Evolutionary conservation across 2,888 invertebrate species (phyloP), one percentile per base, ranked within the genome.

Genomic region (Apodemia zela): DNA sequence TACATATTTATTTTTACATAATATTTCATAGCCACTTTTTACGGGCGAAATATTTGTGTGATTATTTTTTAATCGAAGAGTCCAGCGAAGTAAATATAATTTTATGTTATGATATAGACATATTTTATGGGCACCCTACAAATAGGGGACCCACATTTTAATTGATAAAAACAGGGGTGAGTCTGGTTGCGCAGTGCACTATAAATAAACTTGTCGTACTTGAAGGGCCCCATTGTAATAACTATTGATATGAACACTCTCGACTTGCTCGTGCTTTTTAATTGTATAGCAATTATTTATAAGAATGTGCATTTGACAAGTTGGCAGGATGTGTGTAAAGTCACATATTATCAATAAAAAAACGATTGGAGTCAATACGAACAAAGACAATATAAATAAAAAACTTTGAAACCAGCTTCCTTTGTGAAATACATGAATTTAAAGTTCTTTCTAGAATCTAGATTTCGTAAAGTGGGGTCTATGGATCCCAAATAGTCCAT

Each of bases 161-260:
- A 86, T 85, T 85, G 82, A 82, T 82, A 80, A 83, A 79, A 81
- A 72, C 72, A 68, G 74, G 79, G 80, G 81, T 76, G 81, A 76
- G 72, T 57, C 71, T 72, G 73, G 71, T 72, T 73, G 64, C 63
- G 66, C 68, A 66, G 54, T 57, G 54, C 54, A 57, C 54, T 57
- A 70, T 70, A 70, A 71, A 69, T 69, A 70, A 72, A 72, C 73
- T 73, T 71, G 71, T 73, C 69, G 68, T 64, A 64, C 51, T 57
- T 61, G 63, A 69, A 66, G 68, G 67, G 68, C 66, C 65, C 64
- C 66, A 67, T 68, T 67, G 59, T 64, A 69, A 68, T 67, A 68
- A 66, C 68, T 69, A 68, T 69, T 69, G 69, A 66, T 68, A 65
- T 64, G 66, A 67, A 63, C 45, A 66, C 25, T n/a, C 54, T 57